These are phyloP conservation scores for Cebidichthys violaceus DNA, from an alignment of 2,113 vertebrate species.

Conservation along the genomic window DNA sequence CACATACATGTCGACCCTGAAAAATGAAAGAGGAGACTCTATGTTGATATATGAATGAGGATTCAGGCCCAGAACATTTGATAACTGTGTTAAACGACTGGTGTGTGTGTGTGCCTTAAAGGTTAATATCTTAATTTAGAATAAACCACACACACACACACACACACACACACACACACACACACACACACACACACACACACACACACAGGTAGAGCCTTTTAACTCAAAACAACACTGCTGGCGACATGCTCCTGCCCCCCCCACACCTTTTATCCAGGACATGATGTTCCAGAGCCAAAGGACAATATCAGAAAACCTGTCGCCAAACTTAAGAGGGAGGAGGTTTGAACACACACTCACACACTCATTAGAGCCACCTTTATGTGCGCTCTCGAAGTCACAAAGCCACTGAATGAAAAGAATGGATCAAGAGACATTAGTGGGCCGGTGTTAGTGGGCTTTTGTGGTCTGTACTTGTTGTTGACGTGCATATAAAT, in stretches of 20 bases:
- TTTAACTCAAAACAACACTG: not conserved
- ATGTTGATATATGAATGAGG: not conserved
- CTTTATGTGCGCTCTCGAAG: constrained; percentile 23
- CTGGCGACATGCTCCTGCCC: not conserved
- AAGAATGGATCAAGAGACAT: constrained; percentile 61
- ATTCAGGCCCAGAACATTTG: not conserved
- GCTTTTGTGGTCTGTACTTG: constrained; percentile 1
- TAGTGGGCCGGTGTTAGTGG: constrained; percentile 13
- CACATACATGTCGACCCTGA: not conserved
- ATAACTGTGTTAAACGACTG: not conserved
- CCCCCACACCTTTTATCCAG: constrained; percentile 54
- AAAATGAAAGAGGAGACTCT: not conserved
- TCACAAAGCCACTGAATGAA: constrained; percentile 54
- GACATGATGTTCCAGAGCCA: constrained; percentile 70
- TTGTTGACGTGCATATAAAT: constrained; percentile 4
- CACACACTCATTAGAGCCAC: not conserved
- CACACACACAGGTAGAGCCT: no score
- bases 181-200: no score
- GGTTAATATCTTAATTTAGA: not conserved
- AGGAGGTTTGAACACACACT: constrained; percentile 23
- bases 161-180: no score
- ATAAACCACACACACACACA: no score
- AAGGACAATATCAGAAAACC: constrained; percentile 48
- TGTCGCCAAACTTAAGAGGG: constrained; percentile 31
- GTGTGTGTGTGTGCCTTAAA: not conserved